Conservation (phyloP, 2,113 vertebrate species). For the Panurus biarmicus region DNA sequence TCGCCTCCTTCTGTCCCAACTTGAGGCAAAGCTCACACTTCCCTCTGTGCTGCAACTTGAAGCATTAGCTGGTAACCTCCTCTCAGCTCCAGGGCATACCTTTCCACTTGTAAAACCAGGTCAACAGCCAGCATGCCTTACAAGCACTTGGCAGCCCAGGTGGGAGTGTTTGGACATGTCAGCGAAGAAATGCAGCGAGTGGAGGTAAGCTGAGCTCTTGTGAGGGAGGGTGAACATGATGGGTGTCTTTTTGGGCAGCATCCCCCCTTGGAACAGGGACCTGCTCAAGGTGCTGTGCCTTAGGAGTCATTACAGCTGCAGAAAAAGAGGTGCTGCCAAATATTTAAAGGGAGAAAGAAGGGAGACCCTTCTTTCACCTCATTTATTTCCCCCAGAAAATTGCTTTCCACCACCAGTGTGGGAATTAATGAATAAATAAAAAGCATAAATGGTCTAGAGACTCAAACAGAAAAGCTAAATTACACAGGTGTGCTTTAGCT, state of each 20-base stretch:
- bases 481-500: neutral
- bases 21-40: neutral
- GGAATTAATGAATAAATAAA: neutral
- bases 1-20: neutral
- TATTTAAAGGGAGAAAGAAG: neutral
- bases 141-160: neutral
- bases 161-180: neutral
- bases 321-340: neutral
- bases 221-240: rapidly evolving
- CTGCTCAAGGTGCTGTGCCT: neutral
- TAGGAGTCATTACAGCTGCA: neutral
- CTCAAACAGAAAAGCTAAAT: neutral
- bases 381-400: rapidly evolving
- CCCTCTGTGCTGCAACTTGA: neutral
- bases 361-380: neutral
- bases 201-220: neutral
- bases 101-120: conserved; percentile 18
- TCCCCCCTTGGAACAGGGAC: rapidly evolving
- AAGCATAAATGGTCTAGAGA: neutral
- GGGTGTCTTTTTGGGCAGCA: neutral
- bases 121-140: conserved; percentile 25
- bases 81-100: conserved; percentile 28
- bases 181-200: rapidly evolving
- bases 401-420: neutral
- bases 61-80: neutral